Base-by-base conservation (phyloP, 2,888 invertebrate species). In the Eilema depressum region DNA sequence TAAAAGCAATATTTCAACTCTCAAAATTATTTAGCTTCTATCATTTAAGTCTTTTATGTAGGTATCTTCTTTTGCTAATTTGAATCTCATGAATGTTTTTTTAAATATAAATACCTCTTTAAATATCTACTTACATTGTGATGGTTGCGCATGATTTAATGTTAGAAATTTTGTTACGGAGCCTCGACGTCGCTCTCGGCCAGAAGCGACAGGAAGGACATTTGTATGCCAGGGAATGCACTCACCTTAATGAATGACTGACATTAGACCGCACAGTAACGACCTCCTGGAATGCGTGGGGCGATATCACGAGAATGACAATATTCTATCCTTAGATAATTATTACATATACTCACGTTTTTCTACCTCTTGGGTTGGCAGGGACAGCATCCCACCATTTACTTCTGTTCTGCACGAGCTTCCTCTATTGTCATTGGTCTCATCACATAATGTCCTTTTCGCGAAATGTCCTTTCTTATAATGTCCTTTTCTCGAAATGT, bases 191-290 rank as follows among this genome's bases (percentile, higher is more conserved):
- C 81, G 74, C 75, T 74, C 73, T 75, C 73, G 71, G 78, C 74
- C 80, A 81, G 75, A 83, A 81, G 73, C 79, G 81, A 74, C 83
- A 85, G 88, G 85, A 88, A 90, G 88, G 87, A 86, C 88, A 90
- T 89, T 91, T 87, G 91, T 91, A 91, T 92, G 88, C 90, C 78
- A 84, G 85, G 86, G 87, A 91, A 91, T 89, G 90, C 91, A 89
- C 88, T 88, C 81, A 78, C 82, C 75, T 83, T 91, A 92, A 91
- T 92, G 90, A 91, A 90, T 91, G 88, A 88, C 86, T 87, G 86
- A 88, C 88, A 86, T 88, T 88, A 88, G 83, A 79, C 83, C 81
- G 79, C 80, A 75, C 82, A 80, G 85, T 86, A 86, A 87, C 86
- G 85, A 84, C 82, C 83, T 85, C 85, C 81, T 79, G 88, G 89